These are phyloP conservation scores for Neogobius melanostomus DNA, from an alignment of 2,113 vertebrate genomes.

Conservation along the genomic window DNA sequence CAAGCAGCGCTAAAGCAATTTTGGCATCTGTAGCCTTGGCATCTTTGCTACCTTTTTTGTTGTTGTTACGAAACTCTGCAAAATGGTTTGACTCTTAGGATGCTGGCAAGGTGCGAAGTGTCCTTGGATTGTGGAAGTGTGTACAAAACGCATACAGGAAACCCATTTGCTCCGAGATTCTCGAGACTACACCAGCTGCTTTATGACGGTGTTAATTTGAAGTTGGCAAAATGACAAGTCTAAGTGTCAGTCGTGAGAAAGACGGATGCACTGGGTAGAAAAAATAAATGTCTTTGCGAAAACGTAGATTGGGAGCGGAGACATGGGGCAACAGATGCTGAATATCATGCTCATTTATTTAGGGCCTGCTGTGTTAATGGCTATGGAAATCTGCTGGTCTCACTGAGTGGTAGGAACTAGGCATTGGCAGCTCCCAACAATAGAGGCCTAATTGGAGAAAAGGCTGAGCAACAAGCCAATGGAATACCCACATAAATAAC, in stretches of 20 bases:
- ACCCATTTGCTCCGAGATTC: slow-evolving; percentile 31
- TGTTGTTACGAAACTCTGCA: slow-evolving; percentile 54
- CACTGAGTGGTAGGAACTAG: slow-evolving; percentile 59
- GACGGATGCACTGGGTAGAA: slow-evolving; percentile 12
- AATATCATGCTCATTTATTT: slow-evolving; percentile 70
- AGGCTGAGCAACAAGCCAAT: slow-evolving; percentile 74
- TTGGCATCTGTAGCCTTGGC: slow-evolving; percentile 61
- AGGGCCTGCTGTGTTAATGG: slow-evolving; percentile 68
- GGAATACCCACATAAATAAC: slow-evolving; percentile 71
- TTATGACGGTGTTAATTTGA: slow-evolving; percentile 48
- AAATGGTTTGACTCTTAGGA: slow-evolving; percentile 53
- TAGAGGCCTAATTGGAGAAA: slow-evolving; percentile 78
- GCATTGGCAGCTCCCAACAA: slow-evolving; percentile 70
- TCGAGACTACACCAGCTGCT: slow-evolving; percentile 47
- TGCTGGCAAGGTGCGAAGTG: slow-evolving; percentile 50
- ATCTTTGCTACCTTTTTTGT: slow-evolving; percentile 48
- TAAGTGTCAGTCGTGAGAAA: slow-evolving; percentile 28
- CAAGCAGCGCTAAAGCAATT: slow-evolving; percentile 68
- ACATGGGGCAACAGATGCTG: slow-evolving; percentile 60
- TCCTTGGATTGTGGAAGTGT: slow-evolving; percentile 55
- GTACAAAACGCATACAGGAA: slow-evolving; percentile 40
- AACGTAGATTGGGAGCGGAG: slow-evolving; percentile 34
- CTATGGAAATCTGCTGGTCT: slow-evolving; percentile 68
- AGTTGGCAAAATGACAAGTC: slow-evolving; percentile 53
- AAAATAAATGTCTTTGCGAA: slow-evolving; percentile 28